A percentile compares a stretch with the other conserved stretches of the same genome.
Conservation (phyloP, 2,888 invertebrate genomes). For the Dexiosoma caninum region DNA sequence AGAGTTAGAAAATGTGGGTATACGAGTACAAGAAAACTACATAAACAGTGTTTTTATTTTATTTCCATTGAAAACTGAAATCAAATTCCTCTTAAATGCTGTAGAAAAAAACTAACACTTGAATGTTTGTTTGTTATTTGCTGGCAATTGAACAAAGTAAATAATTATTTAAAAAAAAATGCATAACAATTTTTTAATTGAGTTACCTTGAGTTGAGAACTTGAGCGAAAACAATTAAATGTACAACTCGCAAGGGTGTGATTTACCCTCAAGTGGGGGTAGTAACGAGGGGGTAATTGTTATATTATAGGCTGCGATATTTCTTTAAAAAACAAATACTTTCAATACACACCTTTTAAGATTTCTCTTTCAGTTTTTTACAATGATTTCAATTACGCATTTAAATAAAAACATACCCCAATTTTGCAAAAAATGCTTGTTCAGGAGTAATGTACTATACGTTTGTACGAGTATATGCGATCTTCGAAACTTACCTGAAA, state of each 20-base stretch:
- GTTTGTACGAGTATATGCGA: too few relatives aligned
- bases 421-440: too few relatives aligned
- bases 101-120: slow-evolving; percentile 3
- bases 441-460: too few relatives aligned
- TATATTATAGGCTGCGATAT: too few relatives aligned
- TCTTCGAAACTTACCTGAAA: too few relatives aligned
- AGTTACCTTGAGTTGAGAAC: slow-evolving; percentile 9
- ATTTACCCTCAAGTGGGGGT: background rate
- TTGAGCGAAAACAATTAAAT: background rate
- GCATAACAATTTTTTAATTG: slow-evolving; percentile 6
- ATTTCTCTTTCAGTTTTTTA: too few relatives aligned
- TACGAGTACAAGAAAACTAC: too few relatives aligned
- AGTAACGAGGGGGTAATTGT: background rate
- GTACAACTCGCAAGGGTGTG: background rate
- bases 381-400: too few relatives aligned
- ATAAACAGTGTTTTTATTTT: background rate
- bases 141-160: slow-evolving; percentile 26
- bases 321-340: too few relatives aligned
- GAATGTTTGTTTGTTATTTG: background rate
- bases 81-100: slow-evolving; percentile 5
- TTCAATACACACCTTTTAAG: too few relatives aligned
- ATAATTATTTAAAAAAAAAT: slow-evolving; percentile 19
- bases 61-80: background rate
- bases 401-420: too few relatives aligned
- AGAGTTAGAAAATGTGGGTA: slow-evolving; percentile 3